phyloP scores from a whole-genome alignment of 2,888 invertebrate species.

The Diarsia rubi region DNA sequence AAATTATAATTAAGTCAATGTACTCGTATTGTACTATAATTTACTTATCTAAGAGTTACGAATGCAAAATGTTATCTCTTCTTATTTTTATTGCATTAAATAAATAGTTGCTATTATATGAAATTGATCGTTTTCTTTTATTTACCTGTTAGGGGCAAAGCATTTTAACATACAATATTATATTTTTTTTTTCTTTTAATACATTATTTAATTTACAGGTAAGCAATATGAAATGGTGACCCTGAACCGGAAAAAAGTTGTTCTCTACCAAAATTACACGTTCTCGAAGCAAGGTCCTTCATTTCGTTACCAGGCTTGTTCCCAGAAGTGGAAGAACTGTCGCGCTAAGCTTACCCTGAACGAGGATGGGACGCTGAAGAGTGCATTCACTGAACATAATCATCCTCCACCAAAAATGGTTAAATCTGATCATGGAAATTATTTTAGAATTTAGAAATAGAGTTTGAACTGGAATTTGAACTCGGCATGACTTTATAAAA shows the following conservation, averaged over 20 bases:
- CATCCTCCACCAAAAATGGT: slow-evolving; percentile 66
- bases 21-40: not conserved
- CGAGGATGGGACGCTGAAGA: slow-evolving; percentile 54
- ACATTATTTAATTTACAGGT: slow-evolving; percentile 32
- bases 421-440: slow-evolving; percentile 29
- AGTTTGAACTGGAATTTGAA: not conserved
- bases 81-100: not conserved
- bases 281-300: slow-evolving; percentile 58
- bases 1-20: not conserved
- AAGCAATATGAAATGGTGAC: slow-evolving; percentile 29
- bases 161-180: not conserved
- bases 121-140: not conserved
- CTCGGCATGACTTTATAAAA: too few relatives aligned
- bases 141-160: not conserved
- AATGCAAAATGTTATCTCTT: not conserved
- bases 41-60: not conserved
- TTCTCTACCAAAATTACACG: slow-evolving; percentile 60
- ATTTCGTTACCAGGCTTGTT: slow-evolving; percentile 56
- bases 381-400: slow-evolving; percentile 61
- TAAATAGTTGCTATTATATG: not conserved
- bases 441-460: slow-evolving; percentile 8
- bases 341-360: slow-evolving; percentile 66
- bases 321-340: slow-evolving; percentile 59
- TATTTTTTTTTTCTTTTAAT: not conserved
- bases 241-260: slow-evolving; percentile 39